phyloP scores from a whole-genome alignment of 2,797 vertebrate genomes.

The Mareca penelope region DNA sequence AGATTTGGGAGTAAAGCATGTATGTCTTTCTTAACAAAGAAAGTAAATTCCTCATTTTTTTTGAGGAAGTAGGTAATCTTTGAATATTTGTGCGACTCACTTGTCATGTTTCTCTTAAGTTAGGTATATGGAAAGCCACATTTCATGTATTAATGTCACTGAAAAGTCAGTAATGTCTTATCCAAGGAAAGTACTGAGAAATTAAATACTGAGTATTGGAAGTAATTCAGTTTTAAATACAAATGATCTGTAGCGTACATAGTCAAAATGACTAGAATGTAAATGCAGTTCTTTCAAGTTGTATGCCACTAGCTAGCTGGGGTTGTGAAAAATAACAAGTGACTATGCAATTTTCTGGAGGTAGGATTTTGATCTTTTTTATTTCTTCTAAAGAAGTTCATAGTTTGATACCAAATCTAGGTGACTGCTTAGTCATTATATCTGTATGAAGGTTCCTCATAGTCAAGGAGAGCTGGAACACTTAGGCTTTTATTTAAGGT shows the following conservation, averaged over 20 bases:
- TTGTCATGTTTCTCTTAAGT: neutral
- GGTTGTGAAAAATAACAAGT: neutral
- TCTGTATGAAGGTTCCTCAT: neutral
- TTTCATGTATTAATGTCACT: neutral
- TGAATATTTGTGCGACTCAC: neutral
- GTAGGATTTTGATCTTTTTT: neutral
- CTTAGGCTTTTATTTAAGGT: neutral
- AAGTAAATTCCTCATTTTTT: neutral
- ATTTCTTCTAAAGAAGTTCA: neutral
- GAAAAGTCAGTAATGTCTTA: neutral
- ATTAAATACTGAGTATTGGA: neutral
- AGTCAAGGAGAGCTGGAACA: neutral
- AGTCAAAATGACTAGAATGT: neutral
- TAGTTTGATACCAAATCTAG: neutral
- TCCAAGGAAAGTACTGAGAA: too few species aligned
- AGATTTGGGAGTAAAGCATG: accelerated
- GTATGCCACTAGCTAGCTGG: neutral
- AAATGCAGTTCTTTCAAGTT: neutral
- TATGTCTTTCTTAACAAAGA: neutral
- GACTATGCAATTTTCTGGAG: neutral
- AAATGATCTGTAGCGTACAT: neutral
- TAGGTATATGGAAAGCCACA: neutral
- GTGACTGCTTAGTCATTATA: neutral
- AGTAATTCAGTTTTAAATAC: neutral
- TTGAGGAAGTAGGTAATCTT: neutral